Conservation (phyloP, 2,113 vertebrate species). For the Tympanuchus pallidicinctus region DNA sequence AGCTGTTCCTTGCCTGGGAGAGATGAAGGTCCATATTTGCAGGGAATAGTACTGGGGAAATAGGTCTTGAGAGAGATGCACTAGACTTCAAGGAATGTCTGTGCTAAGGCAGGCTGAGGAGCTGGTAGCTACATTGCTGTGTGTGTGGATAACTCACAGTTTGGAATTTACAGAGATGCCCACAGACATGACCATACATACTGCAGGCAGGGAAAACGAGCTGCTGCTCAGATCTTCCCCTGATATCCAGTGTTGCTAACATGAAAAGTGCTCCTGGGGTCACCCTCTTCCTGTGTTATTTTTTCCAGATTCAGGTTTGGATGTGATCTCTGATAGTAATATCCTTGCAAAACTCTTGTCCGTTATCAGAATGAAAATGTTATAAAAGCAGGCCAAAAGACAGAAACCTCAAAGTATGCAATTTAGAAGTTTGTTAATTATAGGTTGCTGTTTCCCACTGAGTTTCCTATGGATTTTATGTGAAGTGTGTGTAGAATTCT, state of each 20-base stretch:
- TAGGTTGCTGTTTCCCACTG: background rate
- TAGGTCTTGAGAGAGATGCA: background rate
- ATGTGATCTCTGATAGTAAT: background rate
- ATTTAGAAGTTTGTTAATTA: background rate
- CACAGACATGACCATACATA: background rate
- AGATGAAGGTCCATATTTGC: background rate
- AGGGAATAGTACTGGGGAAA: background rate
- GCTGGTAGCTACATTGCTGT: background rate
- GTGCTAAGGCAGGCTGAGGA: background rate
- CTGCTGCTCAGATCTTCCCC: background rate
- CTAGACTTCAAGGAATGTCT: background rate
- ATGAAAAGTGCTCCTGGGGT: background rate
- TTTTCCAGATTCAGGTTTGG: background rate
- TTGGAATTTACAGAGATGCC: background rate
- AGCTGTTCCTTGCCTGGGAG: background rate
- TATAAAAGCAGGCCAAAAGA: background rate
- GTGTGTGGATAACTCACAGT: accelerated
- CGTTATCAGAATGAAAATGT: background rate
- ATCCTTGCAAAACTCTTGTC: background rate
- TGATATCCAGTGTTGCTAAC: background rate
- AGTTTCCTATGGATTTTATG: background rate
- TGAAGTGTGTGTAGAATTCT: background rate
- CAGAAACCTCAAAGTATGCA: background rate
- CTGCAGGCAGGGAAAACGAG: background rate
- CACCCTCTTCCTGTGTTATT: background rate